Evolutionary conservation across 2,888 invertebrate species (phyloP), one percentile per base, ranked within the genome.

Genomic region (Watsonalla binaria): DNA sequence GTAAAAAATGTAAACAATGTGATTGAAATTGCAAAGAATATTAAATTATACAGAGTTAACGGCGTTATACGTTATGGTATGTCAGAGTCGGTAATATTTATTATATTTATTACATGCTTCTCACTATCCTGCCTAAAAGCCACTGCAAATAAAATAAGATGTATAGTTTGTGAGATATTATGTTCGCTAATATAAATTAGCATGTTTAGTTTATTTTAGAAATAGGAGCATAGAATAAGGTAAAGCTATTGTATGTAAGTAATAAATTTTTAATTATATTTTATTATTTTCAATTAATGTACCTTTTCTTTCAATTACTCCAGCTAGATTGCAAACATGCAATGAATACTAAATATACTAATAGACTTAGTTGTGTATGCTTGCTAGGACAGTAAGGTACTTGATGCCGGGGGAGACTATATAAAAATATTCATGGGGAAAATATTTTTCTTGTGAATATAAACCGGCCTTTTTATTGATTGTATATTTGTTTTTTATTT

Each of bases 201-300:
- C 81, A 63, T 81, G 70, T 80, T 83, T 82, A 84, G 80, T 82
- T 47, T 82, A 74, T 72, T 70, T 74, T 76, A 74, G 75, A 82
- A 81, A 77, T 81, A 74, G 39, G 39, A 15, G 15, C 68, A 73
- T 85, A 86, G 83, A 74, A 65, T 88, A 88, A 88, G 89, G 82
- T 77, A 82, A 87, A 86, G 80, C 69, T 83, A 85, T 83, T 86
- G 82, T 85, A 84, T 81, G 82, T 89, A 90, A 90, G 90, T 78
- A 89, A 89, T 89, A 88, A 80, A 85, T 84, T 89, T 87, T 82
- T 84, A 85, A 82, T 84, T 86, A 80, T 82, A 82, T 72, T 72
- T 53, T 53, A 63, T 34, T 45, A 37, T 14, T 47, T 45, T 45
- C 34, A 24, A n/a, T 47, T 2, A 51, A 49, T 48, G 6, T 49